A percentile compares a stretch with the other conserved stretches of the same genome.
Conservation (phyloP, 2,113 vertebrate species). For the Eulemur rufifrons region DNA sequence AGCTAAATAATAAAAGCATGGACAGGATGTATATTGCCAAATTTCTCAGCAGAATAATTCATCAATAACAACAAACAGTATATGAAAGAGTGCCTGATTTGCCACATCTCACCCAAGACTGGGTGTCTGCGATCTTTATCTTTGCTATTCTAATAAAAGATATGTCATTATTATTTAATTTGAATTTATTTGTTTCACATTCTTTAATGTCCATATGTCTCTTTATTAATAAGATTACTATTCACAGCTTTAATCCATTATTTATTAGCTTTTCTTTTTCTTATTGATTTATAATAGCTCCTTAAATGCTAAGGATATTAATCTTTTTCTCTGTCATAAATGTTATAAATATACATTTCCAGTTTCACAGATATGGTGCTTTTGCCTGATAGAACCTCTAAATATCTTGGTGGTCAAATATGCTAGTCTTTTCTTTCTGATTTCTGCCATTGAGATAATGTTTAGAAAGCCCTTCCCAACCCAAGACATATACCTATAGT, state of each 20-base stretch:
- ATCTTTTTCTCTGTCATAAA: not conserved
- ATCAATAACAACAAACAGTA: not conserved
- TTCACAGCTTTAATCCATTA: constrained; percentile 20
- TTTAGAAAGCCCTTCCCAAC: constrained; percentile 1
- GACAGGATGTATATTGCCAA: not conserved
- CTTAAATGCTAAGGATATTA: constrained; percentile 15
- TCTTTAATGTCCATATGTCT: constrained; percentile 33
- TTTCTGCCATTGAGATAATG: not conserved
- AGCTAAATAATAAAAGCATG: not conserved
- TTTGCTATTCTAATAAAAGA: constrained; percentile 5
- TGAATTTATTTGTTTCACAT: not conserved
- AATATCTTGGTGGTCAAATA: not conserved
- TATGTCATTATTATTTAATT: constrained; percentile 36
- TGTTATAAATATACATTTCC: constrained; percentile 30
- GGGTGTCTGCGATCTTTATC: not conserved
- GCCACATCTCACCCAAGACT: not conserved
- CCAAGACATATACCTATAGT: not conserved
- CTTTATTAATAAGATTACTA: constrained; percentile 33
- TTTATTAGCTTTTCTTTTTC: constrained; percentile 31
- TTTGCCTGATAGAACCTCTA: not conserved
- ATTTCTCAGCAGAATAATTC: constrained; percentile 3
- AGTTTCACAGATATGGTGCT: not conserved
- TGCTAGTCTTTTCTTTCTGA: constrained; percentile 8
- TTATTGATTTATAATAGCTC: constrained; percentile 2
- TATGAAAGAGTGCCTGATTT: not conserved